Conservation (phyloP, 2,113 vertebrate genomes). For the Zosterops pallidus region DNA sequence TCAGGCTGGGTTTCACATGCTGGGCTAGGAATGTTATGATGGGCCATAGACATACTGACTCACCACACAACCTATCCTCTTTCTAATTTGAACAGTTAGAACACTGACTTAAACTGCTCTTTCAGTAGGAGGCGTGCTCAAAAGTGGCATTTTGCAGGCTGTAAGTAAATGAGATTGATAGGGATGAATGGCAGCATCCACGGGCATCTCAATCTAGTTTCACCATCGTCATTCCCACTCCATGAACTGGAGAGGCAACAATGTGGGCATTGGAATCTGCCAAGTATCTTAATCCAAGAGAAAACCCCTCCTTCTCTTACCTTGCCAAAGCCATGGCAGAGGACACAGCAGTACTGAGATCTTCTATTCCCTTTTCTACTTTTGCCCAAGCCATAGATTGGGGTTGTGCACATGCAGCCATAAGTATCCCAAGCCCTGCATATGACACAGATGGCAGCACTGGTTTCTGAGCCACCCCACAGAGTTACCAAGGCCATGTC, state of each 20-base stretch:
- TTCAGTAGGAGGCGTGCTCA: not conserved
- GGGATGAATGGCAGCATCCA: not conserved
- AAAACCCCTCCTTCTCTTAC: not conserved
- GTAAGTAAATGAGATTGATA: not conserved
- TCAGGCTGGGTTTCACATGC: not conserved
- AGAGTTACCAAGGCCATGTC: accelerated
- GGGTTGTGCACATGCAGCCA: not conserved
- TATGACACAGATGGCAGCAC: accelerated
- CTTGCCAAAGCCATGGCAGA: not conserved
- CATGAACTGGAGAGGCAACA: not conserved
- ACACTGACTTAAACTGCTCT: not conserved
- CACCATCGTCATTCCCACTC: not conserved
- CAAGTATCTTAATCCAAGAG: not conserved
- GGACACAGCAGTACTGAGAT: not conserved
- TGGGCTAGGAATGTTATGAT: not conserved
- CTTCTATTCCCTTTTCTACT: not conserved
- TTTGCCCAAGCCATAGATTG: not conserved
- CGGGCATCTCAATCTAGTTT: not conserved
- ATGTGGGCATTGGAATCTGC: not conserved
- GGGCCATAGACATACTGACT: accelerated
- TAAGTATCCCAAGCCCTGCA: not conserved
- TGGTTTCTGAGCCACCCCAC: not conserved
- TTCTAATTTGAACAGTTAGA: not conserved
- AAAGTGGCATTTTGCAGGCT: not conserved
- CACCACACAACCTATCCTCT: not conserved